Evolutionary conservation across 2,888 invertebrate genomes (phyloP).

Genomic region (Cheilosia vernalis): DNA sequence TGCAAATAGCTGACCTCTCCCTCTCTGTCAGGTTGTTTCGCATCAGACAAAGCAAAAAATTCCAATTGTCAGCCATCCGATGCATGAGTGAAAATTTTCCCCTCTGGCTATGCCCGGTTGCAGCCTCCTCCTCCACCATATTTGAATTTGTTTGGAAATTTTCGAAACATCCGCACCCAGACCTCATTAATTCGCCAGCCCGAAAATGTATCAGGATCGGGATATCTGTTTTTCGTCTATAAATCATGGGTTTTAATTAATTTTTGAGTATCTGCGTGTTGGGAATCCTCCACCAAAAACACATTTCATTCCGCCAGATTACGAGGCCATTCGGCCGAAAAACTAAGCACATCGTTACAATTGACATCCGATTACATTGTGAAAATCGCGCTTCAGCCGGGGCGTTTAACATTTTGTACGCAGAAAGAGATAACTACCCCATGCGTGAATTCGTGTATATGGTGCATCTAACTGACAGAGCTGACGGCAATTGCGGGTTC

Average conservation of each 20-base stretch:
- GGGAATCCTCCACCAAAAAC: slow-evolving; percentile 7
- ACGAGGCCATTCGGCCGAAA: slow-evolving; percentile 10
- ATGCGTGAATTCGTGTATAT: neutral
- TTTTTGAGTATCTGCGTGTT: slow-evolving; percentile 59
- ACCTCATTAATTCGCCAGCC: slow-evolving; percentile 50
- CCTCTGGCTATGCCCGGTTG: too few relatives aligned
- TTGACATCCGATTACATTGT: slow-evolving; percentile 68
- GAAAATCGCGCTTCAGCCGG: slow-evolving; percentile 30
- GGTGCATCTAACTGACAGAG: slow-evolving; percentile 22
- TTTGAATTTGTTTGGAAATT: too few relatives aligned
- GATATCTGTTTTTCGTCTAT: slow-evolving; percentile 44
- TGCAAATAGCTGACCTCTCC: too few relatives aligned
- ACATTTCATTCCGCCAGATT: slow-evolving; percentile 23
- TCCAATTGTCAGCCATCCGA: too few relatives aligned
- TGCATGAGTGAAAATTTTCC: too few relatives aligned
- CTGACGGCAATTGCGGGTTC: slow-evolving; percentile 58
- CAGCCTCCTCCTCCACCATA: too few relatives aligned
- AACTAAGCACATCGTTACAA: slow-evolving; percentile 65
- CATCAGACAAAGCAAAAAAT: too few relatives aligned
- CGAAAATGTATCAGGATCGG: slow-evolving; percentile 41
- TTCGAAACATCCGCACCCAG: slow-evolving; percentile 1
- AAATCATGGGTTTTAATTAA: slow-evolving; percentile 69
- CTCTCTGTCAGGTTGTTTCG: too few relatives aligned
- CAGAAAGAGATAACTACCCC: neutral
- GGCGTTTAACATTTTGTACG: slow-evolving; percentile 11